These are phyloP conservation scores for Telmatherina bonti DNA, from an alignment of 2,797 vertebrate genomes.

Conservation along the genomic window DNA sequence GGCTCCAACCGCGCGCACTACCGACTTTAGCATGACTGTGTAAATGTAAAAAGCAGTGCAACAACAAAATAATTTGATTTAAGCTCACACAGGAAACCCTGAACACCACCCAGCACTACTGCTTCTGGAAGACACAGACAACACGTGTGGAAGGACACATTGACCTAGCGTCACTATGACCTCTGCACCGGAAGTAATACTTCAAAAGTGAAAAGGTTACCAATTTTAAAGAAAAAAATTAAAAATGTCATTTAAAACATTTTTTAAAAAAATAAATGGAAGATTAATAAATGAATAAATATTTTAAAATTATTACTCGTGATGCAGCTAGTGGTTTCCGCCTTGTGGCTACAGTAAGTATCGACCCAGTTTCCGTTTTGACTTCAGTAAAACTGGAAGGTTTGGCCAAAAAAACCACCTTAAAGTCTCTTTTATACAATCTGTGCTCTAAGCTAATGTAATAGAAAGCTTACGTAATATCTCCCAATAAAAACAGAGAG, in stretches of 20 bases:
- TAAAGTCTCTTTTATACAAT: too few relatives aligned
- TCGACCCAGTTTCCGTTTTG: background rate
- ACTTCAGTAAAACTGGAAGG: too few relatives aligned
- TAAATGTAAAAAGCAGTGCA: fast-evolving
- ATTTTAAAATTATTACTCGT: background rate
- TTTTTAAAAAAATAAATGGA: too few relatives aligned
- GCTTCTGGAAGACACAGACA: conserved; percentile 11
- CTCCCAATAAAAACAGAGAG: background rate
- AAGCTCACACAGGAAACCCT: background rate
- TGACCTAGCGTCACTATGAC: conserved; percentile 76
- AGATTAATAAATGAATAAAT: background rate
- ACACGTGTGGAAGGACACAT: conserved; percentile 86
- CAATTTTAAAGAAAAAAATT: background rate
- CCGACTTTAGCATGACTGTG: conserved; percentile 80
- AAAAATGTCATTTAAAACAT: background rate
- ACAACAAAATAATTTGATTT: background rate
- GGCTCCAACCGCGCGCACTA: conserved; percentile 75
- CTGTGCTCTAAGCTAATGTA: too few relatives aligned
- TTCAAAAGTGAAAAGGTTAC: background rate
- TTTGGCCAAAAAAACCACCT: too few relatives aligned
- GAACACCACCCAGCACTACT: background rate
- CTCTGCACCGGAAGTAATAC: conserved; percentile 73
- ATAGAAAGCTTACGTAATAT: background rate
- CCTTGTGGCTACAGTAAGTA: background rate
- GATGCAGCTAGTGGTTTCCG: background rate